Evolutionary conservation across 2,797 vertebrate genomes (phyloP), one percentile per base, ranked within the genome.

Genomic region (Bradypodion pumilum): DNA sequence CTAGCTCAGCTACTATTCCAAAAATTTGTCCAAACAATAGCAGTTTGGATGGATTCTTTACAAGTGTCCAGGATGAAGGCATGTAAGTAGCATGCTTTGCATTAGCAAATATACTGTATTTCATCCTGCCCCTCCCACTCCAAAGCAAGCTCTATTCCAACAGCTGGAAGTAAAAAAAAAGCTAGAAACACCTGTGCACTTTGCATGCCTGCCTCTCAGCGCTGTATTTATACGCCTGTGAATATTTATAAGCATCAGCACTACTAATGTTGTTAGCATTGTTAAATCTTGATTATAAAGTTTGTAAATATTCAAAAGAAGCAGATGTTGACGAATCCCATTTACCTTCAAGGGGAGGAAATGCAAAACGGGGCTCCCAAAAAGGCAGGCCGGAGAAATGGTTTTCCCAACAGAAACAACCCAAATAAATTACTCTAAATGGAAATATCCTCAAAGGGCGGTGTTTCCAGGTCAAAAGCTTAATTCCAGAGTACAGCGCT

Each of bases 251-350:
- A 86, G 90, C 83, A 85, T 86, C 91, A 88, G 91, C 84, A 77
- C 72, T 83, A 46, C 86, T 87, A 74, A 89, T 87, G 88, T 90
- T 80, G 90, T 89, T 90, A 86, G 91, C 86, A 80, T 78, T 63
- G 90, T 88, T 94, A 88, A 86, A 87, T 83, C 86, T 91, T 82
- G 37, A 86, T 81, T 78, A 77, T 87, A 90, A 94, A 94, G 92
- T 94, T 91, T 94, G 94, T 94, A 94, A 94, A 94, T 94, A 93
- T 85, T 93, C 89, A 90, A 92, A 93, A 90, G 90, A 92, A 91
- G 84, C 90, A 91, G 90, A 92, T 92, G 91, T 89, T 95, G 87
- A 85, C 91, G 89, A 92, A 92, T 89, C 84, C 87, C 87, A 86
- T 87, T 91, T 92, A 92, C 91, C 89, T 89, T 91, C 87, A 89